Conservation (phyloP, 2,888 invertebrate genomes). For the Hololepta plana region DNA sequence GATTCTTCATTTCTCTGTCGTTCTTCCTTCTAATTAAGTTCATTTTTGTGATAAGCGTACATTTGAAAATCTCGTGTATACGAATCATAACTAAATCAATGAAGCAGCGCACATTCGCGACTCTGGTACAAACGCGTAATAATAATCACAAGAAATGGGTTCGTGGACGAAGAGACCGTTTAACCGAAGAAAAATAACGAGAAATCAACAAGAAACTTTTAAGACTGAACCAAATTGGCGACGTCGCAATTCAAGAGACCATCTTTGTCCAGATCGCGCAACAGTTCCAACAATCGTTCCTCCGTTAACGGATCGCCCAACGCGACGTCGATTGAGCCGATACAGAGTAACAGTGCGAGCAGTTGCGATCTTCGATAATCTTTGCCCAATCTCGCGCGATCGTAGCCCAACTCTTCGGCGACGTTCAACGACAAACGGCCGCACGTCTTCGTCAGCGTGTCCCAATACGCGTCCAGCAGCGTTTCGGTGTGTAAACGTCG, state of each 20-base stretch:
- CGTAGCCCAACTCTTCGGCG: slow-evolving; percentile 34
- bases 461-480: slow-evolving; percentile 54
- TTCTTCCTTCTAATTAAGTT: no score
- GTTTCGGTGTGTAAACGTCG: slow-evolving; percentile 42
- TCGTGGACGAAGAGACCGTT: no score
- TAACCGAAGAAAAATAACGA: no score
- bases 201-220: no score
- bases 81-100: no score
- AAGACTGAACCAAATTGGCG: no score
- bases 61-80: no score
- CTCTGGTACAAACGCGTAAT: no score
- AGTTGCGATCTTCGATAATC: slow-evolving; percentile 49
- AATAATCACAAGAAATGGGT: no score
- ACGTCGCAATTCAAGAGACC: slow-evolving; percentile 38
- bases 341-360: slow-evolving; percentile 56
- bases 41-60: no score
- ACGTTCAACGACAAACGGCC: slow-evolving; percentile 43
- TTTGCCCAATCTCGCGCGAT: slow-evolving; percentile 30
- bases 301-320: slow-evolving; percentile 60
- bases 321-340: slow-evolving; percentile 67
- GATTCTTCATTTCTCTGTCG: no score
- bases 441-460: slow-evolving; percentile 40
- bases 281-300: slow-evolving; percentile 51
- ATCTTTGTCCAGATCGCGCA: slow-evolving; percentile 52
- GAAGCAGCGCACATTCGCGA: no score